phyloP scores from a whole-genome alignment of 1,140 invertebrate genomes.

The Lucilia sericata region DNA sequence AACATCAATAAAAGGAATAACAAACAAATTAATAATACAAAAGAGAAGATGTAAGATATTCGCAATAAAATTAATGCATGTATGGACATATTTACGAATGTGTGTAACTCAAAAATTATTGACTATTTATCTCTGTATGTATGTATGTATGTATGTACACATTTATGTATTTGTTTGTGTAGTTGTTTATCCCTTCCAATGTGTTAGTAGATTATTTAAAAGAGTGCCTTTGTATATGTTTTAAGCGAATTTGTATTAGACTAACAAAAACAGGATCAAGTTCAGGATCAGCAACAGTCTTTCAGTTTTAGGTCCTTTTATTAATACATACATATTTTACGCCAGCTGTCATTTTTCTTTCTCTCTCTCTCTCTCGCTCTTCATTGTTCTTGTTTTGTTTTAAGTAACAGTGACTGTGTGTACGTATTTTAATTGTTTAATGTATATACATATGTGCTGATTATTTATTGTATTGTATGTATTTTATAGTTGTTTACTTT shows the following conservation, averaged over 20 bases:
- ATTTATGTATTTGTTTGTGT: too few species aligned
- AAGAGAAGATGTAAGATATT: conserved; percentile 12
- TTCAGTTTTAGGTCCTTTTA: conserved; percentile 2
- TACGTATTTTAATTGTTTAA: not conserved
- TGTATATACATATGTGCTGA: not conserved
- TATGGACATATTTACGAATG: not conserved
- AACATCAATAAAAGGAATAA: conserved; percentile 25
- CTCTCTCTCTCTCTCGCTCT: not conserved
- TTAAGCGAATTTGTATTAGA: not conserved
- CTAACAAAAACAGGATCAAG: conserved; percentile 28
- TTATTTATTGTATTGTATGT: not conserved
- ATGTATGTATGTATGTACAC: too few species aligned
- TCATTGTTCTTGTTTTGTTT: not conserved
- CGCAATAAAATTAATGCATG: not conserved
- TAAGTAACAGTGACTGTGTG: not conserved
- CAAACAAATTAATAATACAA: not conserved
- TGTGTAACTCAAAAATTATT: not conserved
- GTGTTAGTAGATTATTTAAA: too few species aligned
- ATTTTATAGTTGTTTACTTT: not conserved
- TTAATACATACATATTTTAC: not conserved
- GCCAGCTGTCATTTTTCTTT: conserved; percentile 28
- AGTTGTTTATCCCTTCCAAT: too few species aligned
- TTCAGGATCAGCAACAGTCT: conserved; percentile 42
- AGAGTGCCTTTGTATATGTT: not conserved
- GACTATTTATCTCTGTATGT: not conserved